Evolutionary conservation across 2,888 invertebrate genomes (phyloP).

Genomic region (Hirtodrosophila trivittata): DNA sequence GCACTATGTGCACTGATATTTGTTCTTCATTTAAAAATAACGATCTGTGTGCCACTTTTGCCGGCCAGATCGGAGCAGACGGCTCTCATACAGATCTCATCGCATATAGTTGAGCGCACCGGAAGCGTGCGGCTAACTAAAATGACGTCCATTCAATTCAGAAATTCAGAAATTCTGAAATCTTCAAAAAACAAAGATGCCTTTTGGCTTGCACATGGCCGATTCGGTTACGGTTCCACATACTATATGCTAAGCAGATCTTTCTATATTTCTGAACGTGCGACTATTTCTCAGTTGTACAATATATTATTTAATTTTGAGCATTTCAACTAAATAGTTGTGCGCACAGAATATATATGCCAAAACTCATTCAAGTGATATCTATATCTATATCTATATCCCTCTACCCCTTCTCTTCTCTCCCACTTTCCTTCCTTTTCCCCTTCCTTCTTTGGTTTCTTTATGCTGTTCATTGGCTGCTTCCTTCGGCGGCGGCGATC

Average conservation of each 20-base stretch:
- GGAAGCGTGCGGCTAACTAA: conserved; percentile 64
- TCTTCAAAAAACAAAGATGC: conserved; percentile 37
- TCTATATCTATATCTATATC: conserved; percentile 1
- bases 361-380: conserved; percentile 39
- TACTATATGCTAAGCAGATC: too few relatives aligned
- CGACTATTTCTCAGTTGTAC: conserved; percentile 5
- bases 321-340: conserved; percentile 67
- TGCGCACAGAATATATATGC: conserved; percentile 50
- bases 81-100: conserved; percentile 2
- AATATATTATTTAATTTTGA: too few relatives aligned
- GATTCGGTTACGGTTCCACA: background rate
- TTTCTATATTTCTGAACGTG: conserved; percentile 18
- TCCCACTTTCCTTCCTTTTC: conserved; percentile 1
- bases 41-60: conserved; percentile 70
- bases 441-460: background rate
- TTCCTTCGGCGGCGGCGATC: background rate
- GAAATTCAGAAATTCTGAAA: conserved; percentile 38
- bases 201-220: conserved; percentile 46
- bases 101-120: conserved; percentile 37
- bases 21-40: conserved; percentile 74
- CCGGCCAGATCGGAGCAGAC: conserved; percentile 20
- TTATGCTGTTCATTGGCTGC: background rate
- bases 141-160: conserved; percentile 67
- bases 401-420: background rate
- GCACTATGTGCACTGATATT: conserved; percentile 64